phyloP scores from a whole-genome alignment of 2,797 vertebrate species.

The Falco berigora region DNA sequence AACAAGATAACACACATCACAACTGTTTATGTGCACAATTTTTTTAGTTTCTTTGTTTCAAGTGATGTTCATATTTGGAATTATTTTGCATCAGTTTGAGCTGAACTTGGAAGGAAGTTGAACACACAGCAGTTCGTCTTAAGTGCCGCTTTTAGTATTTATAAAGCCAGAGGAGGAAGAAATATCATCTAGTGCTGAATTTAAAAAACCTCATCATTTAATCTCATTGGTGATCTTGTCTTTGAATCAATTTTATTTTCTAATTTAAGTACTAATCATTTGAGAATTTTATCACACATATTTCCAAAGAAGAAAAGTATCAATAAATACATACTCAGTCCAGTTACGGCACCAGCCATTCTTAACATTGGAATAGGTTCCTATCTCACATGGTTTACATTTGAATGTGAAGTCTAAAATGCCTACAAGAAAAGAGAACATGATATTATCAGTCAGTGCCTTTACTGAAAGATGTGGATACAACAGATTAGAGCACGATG shows the following conservation, averaged over 20 bases:
- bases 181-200: not conserved
- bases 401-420: not conserved
- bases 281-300: not conserved
- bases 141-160: not conserved
- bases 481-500: not conserved
- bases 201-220: not conserved
- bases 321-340: slow-evolving; percentile 59
- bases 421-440: slow-evolving; percentile 1
- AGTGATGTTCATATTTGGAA: not conserved
- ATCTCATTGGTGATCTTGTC: not conserved
- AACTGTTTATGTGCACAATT: not conserved
- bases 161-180: not conserved
- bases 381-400: slow-evolving; percentile 51
- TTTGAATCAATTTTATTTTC: not conserved
- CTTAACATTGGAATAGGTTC: slow-evolving; percentile 44
- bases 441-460: not conserved
- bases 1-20: not conserved
- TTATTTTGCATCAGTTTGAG: not conserved
- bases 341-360: slow-evolving; percentile 57
- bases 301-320: not conserved
- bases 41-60: not conserved
- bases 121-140: not conserved
- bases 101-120: not conserved
- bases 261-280: not conserved
- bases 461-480: not conserved